phyloP scores from a whole-genome alignment of 2,888 invertebrate genomes.

The Drosophila multiciliata region DNA sequence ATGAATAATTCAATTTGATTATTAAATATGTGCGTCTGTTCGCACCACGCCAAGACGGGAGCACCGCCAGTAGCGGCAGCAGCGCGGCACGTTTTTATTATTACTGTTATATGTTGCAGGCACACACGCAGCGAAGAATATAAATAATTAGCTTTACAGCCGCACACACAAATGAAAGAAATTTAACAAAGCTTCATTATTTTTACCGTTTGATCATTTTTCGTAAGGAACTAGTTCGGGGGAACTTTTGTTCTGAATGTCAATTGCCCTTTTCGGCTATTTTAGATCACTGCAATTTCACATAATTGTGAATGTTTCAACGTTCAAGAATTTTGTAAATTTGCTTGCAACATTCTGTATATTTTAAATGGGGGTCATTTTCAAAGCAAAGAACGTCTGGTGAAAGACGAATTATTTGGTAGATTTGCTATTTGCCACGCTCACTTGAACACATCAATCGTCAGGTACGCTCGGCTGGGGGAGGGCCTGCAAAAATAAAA shows the following conservation, averaged over 20 bases:
- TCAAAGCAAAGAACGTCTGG: constrained; percentile 38
- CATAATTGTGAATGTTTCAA: not conserved
- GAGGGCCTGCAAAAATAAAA: constrained; percentile 31
- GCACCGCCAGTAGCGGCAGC: not conserved
- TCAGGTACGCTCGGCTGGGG: constrained; percentile 51
- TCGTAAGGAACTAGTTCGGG: constrained; percentile 5
- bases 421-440: constrained; percentile 80
- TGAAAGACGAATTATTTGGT: constrained; percentile 63
- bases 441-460: constrained; percentile 81
- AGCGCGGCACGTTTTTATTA: constrained; percentile 56
- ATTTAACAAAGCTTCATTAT: not conserved
- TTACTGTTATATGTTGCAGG: constrained; percentile 73
- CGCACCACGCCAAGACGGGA: constrained; percentile 27
- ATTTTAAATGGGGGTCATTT: constrained; percentile 50
- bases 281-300: constrained; percentile 12
- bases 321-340: constrained; percentile 5
- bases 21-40: constrained; percentile 64
- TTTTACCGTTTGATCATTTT: constrained; percentile 27
- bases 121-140: constrained; percentile 50
- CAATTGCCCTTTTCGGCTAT: constrained; percentile 9
- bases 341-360: constrained; percentile 48
- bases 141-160: constrained; percentile 49
- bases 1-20: constrained; percentile 80
- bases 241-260: constrained; percentile 5
- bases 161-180: constrained; percentile 16